Evolutionary conservation across 1,140 invertebrate species (phyloP), one percentile per base, ranked within the genome.

Genomic region (Drosophila neocordata): DNA sequence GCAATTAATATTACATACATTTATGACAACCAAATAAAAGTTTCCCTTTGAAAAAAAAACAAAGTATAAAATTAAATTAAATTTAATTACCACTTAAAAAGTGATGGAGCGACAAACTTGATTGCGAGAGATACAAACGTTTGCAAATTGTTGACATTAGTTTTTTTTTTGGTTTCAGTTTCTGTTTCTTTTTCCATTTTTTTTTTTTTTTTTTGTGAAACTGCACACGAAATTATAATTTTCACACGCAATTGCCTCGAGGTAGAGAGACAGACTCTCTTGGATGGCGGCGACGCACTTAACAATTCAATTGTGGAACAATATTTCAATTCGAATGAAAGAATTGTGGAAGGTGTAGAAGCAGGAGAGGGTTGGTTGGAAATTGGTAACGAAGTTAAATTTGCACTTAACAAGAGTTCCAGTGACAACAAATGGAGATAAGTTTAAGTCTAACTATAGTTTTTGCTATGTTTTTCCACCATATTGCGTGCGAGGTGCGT

Each of bases 141-240:
- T 87, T 85, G 82, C 82, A 85, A 85, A 87, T 88, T 87, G 82
- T 88, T 87, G 78, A 83, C 82, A 87, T 57, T 61, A 61, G 35
- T 77, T 73, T 44, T 27, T 72, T 72, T 57, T 77, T 69, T 53
- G 18, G 22, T 34, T 20, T 67, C 41, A 35, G n/a, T 69, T 61
- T 13, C 44, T 55, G 64, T 56, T 53, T 68, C 24, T 22, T 65
- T 63, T 13, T 31, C 5, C 6, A 5, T 31, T 31, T 31, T 31
- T 31, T 31, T 31, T 31, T 31, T 31, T 31, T 31, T 31, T 31
- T 31, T 31, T 31, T 31, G 1, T 60, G 37, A 57, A 73, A 69
- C 76, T 79, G 69, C 78, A 79, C 83, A 87, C 79, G 75, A 88
- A 87, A 87, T 83, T 87, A 88, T 88, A 88, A 87, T 87, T 87